These are phyloP conservation scores for Gymnocypris eckloni DNA, from an alignment of 2,797 vertebrate genomes.

Conservation along the genomic window DNA sequence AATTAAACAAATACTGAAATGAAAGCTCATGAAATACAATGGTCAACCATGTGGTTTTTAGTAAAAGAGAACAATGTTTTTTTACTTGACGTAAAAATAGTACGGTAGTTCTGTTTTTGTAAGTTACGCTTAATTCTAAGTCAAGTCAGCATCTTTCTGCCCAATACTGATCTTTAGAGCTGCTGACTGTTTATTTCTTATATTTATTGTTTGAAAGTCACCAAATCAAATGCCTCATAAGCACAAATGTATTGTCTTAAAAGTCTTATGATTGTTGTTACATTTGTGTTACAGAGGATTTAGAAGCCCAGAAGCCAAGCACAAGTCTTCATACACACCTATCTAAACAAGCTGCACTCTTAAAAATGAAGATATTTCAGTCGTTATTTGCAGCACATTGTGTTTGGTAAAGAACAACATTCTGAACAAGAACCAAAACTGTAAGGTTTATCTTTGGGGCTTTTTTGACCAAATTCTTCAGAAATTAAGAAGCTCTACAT, in stretches of 20 bases:
- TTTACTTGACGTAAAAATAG: neutral
- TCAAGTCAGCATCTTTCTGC: neutral
- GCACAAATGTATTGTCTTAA: neutral
- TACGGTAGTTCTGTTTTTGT: neutral
- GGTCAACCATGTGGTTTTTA: neutral
- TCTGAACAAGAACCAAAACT: neutral
- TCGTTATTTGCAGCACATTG: neutral
- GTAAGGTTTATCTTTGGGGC: neutral
- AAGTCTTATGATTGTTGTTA: neutral
- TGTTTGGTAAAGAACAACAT: neutral
- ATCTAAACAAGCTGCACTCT: neutral
- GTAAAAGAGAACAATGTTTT: neutral
- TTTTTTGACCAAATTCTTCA: constrained; percentile 52
- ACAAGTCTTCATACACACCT: neutral
- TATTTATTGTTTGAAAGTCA: neutral
- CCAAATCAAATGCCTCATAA: neutral
- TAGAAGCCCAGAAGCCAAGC: neutral
- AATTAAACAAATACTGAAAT: neutral
- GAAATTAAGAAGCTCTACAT: neutral
- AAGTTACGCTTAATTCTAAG: neutral
- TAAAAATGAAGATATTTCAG: neutral
- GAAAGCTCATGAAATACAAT: neutral
- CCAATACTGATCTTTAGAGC: too few relatives aligned
- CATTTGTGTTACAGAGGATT: neutral
- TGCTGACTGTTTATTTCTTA: neutral